Base-by-base conservation (phyloP, 2,113 vertebrate species). In the Podarcis raffonei region DNA sequence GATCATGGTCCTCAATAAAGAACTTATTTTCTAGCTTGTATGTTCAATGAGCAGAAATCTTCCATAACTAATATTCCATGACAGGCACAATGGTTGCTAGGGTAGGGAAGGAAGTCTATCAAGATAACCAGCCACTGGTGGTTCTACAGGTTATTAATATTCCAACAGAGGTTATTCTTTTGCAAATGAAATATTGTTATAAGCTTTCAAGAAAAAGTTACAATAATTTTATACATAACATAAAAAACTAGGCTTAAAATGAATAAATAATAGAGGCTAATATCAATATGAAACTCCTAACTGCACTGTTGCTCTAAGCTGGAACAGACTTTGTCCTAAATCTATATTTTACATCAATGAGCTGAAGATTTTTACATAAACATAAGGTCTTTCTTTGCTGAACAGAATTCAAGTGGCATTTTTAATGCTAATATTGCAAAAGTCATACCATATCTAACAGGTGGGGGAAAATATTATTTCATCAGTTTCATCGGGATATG, bases 181-280 rank as follows among this genome's bases (percentile, higher is more conserved):
- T 87, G 42, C n/a, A 87, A 87, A 69, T 87, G 66, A 86, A 86
- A n/a, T 27, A 86, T 1, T 42, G n/a, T 23, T 66, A 86, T 65
- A 69, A 53, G 27, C 35, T n/a, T 25, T 22, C 74, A n/a, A 66
- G 35, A 78, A 78, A 86, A 48, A n/a, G 39, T n/a, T 78, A 18
- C 65, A 78, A n/a, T 35, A 65, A 11, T 23, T 16, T 25, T 81
- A 39, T 69, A 9, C 2, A 30, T n/a, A 72, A 39, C 62, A 87
- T 39, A 80, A 87, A 79, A 79, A 86, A 23, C 68, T 35, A 53
- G 65, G 22, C 53, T 69, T 87, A 15, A 68, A 69, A 80, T 78
- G 48, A 2, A 53, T 53, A 53, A 53, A 53, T 53, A 87, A 71
- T 39, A 16, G 2, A 35, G 27, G 6, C 74, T 78, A 69, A 22